A percentile compares a stretch with the other conserved stretches of the same genome.
These are phyloP conservation scores for Nothura maculosa DNA, from an alignment of 2,797 vertebrate genomes.

Conservation along the genomic window DNA sequence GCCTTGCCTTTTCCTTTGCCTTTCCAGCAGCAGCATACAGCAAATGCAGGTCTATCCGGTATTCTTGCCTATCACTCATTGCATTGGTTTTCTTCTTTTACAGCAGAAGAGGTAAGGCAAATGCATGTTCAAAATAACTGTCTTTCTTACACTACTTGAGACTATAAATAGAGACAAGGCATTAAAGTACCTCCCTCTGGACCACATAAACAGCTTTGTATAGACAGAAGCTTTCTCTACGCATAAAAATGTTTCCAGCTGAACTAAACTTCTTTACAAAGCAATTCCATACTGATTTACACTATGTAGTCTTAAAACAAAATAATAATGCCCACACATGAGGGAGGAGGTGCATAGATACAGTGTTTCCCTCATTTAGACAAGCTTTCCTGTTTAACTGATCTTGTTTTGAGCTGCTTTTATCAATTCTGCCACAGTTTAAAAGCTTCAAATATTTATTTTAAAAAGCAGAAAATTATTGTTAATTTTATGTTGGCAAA, in stretches of 20 bases:
- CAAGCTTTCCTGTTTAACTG: slow-evolving; percentile 1
- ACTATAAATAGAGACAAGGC: slow-evolving; percentile 22
- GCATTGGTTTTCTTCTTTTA: neutral
- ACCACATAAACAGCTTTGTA: slow-evolving; percentile 31
- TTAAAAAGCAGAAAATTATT: slow-evolving; percentile 59
- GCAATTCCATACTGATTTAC: slow-evolving; percentile 21
- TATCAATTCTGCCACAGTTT: slow-evolving; percentile 26
- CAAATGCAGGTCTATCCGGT: neutral
- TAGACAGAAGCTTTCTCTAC: slow-evolving; percentile 20
- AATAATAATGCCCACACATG: neutral
- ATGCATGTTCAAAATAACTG: neutral
- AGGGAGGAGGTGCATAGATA: neutral
- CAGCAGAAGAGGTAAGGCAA: slow-evolving; percentile 23
- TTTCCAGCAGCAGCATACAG: slow-evolving; percentile 8
- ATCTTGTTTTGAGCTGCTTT: slow-evolving; percentile 26
- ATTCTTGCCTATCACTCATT: neutral
- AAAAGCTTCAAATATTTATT: slow-evolving; percentile 64
- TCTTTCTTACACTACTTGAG: slow-evolving; percentile 1
- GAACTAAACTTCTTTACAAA: slow-evolving; percentile 21
- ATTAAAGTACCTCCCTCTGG: slow-evolving; percentile 33
- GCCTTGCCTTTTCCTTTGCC: neutral
- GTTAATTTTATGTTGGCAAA: slow-evolving; percentile 53
- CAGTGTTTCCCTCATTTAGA: slow-evolving; percentile 5
- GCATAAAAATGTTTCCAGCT: slow-evolving; percentile 22
- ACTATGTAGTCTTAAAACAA: slow-evolving; percentile 22